Conservation (phyloP, 2,888 invertebrate species). For the Ectemnius cavifrons region DNA sequence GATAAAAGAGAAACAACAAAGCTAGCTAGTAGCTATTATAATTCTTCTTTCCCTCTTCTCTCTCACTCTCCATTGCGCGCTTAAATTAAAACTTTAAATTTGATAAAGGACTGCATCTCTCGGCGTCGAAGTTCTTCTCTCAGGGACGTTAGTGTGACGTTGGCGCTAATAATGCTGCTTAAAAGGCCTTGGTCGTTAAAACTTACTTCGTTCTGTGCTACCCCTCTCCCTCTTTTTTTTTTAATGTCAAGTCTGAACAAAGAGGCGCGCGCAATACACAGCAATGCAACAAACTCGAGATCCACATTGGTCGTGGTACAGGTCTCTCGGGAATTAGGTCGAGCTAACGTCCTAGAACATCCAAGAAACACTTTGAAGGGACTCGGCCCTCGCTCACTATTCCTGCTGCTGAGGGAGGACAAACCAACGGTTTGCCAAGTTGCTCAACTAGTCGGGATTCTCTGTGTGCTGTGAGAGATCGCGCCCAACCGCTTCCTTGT, state of each 20-base stretch:
- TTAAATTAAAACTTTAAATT: conserved; percentile 5
- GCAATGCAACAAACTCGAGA: neutral
- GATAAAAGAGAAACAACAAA: neutral
- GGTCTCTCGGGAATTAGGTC: conserved; percentile 4
- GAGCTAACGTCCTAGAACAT: neutral
- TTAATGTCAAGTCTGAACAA: neutral
- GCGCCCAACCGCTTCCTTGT: conserved; percentile 9
- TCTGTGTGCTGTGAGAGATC: conserved; percentile 13
- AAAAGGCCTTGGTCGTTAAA: conserved; percentile 12
- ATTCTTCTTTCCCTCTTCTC: neutral
- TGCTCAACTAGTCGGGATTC: conserved; percentile 24
- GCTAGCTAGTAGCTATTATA: neutral
- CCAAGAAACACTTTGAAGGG: conserved; percentile 2
- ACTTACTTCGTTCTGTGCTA: neutral
- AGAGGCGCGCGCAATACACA: neutral
- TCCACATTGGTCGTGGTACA: neutral
- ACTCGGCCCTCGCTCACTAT: neutral
- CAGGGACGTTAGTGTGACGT: conserved; percentile 24
- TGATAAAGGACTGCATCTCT: conserved; percentile 24
- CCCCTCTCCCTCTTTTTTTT: neutral
- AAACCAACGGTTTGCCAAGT: conserved; percentile 23
- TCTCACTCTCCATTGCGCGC: neutral
- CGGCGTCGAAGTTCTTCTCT: neutral
- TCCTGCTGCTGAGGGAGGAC: conserved; percentile 35
- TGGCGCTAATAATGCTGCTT: conserved; percentile 31